phyloP scores from a whole-genome alignment of 2,888 invertebrate genomes.

The Iphiclides podalirius region DNA sequence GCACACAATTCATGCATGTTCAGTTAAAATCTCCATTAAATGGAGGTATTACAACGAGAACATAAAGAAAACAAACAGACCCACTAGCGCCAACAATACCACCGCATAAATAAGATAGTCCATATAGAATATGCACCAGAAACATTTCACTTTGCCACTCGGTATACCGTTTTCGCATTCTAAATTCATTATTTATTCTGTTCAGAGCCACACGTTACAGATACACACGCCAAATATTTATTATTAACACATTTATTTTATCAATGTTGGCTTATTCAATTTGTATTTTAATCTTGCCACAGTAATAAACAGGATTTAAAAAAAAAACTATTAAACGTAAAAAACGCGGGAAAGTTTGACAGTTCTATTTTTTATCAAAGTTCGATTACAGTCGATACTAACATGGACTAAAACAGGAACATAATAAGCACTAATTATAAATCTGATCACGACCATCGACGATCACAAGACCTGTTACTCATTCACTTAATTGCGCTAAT shows the following conservation, averaged over 20 bases:
- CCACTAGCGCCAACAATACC: constrained; percentile 40
- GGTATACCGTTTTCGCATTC: constrained; percentile 27
- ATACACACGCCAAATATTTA: no score
- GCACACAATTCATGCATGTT: no score
- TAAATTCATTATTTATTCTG: constrained; percentile 16
- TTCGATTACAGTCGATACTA: not conserved
- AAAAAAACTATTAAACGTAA: not conserved
- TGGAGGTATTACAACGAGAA: no score
- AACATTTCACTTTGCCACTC: constrained; percentile 30
- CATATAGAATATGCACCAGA: constrained; percentile 47
- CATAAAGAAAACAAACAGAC: constrained; percentile 52
- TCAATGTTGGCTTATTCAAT: no score
- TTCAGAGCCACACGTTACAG: no score
- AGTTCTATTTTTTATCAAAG: not conserved
- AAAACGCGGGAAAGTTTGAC: not conserved
- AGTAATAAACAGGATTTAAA: no score
- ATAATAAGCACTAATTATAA: constrained; percentile 19
- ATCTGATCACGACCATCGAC: constrained; percentile 9
- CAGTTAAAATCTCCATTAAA: no score
- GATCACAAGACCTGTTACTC: constrained; percentile 9
- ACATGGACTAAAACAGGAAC: not conserved
- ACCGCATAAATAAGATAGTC: constrained; percentile 52
- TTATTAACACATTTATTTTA: no score
- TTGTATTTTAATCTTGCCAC: no score
- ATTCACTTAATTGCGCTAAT: constrained; percentile 12